Evolutionary conservation across 2,797 vertebrate genomes (phyloP), one percentile per base, ranked within the genome.

Genomic region (Menidia menidia): DNA sequence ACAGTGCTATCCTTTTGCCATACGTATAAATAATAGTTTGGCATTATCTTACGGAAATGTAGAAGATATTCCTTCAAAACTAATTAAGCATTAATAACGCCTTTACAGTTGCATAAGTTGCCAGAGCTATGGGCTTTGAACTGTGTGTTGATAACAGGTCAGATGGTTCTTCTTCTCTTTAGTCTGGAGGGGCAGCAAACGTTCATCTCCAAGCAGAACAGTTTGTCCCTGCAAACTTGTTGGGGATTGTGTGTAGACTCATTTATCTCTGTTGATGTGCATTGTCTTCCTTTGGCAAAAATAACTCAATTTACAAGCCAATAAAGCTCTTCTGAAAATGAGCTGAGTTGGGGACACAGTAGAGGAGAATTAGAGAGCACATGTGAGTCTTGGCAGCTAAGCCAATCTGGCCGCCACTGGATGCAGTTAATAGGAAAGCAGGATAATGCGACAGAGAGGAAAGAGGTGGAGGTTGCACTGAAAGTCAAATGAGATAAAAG

Each of bases 231-330:
- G 54, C 35, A 71, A 72, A 73, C 35, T 56, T 68, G 19, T 64
- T 68, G n/a, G n/a, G 56, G 48, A 15, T 66, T 68, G 25, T 55
- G 25, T 55, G 52, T 44, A 70, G 35, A 68, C 30, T 66, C 12
- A 33, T 71, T 77, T 60, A 47, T 61, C 58, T 76, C 59, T 57
- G 42, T 31, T 50, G 50, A 66, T 72, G 75, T 64, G 43, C 16
- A 30, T 58, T 31, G 33, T 77, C 39, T 71, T 71, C 42, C 18
- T 72, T 65, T 73, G 50, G 61, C 58, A 60, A 52, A 31, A 71
- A 54, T 53, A 62, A 72, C 31, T 62, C 42, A 76, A 55, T 73
- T 75, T 68, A 67, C 25, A 59, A 74, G 73, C 69, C 76, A 83
- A 58, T 74, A 64, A 77, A 64, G 58, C 65, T 66, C 48, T 74